A percentile compares a stretch with the other conserved stretches of the same genome.
Conservation (phyloP, 2,113 vertebrate species). For the Tachycineta bicolor region DNA sequence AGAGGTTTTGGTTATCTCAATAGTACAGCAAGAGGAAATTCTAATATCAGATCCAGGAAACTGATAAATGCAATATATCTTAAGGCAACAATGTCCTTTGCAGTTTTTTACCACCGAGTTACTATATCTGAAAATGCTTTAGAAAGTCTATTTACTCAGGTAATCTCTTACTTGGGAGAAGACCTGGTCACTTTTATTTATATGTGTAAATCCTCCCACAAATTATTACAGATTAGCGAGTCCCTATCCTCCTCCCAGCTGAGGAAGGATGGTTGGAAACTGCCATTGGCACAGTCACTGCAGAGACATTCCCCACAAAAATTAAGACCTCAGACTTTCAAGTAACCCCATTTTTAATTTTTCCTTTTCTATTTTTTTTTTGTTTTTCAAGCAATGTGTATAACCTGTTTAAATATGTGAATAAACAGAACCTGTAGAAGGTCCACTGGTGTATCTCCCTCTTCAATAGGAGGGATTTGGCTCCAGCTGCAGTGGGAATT, state of each 20-base stretch:
- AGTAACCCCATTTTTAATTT: neutral
- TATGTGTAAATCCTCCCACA: slow-evolving; percentile 66
- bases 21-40: neutral
- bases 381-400: rapidly evolving
- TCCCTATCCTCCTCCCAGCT: slow-evolving; percentile 18
- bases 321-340: neutral
- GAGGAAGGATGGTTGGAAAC: neutral
- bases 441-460: neutral
- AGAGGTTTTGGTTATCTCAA: neutral
- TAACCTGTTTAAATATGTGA: neutral
- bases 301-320: neutral
- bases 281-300: neutral
- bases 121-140: neutral
- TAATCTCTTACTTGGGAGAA: neutral
- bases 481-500: neutral
- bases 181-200: slow-evolving; percentile 59
- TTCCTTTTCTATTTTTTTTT: neutral
- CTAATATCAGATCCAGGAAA: neutral
- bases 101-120: neutral
- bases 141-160: neutral
- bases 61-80: neutral
- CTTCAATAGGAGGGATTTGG: neutral
- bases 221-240: slow-evolving; percentile 24
- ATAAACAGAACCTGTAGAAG: neutral
- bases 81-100: neutral